Percentiles rank a stretch among this genome's conserved stretches.
phyloP scores from a whole-genome alignment of 2,113 vertebrate species.

The Lagopus muta region DNA sequence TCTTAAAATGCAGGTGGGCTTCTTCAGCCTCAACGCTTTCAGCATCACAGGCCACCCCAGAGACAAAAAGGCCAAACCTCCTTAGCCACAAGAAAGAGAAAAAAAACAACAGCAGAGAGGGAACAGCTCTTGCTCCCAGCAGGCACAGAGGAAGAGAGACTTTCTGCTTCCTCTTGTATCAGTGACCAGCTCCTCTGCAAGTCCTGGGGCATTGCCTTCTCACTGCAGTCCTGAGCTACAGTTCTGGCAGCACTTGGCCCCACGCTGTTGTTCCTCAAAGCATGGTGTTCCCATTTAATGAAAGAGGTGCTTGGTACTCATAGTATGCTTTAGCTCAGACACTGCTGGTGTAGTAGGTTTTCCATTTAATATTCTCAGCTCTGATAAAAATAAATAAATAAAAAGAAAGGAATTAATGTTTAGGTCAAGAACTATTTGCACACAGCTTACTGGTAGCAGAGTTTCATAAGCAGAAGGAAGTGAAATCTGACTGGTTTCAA shows the following conservation, averaged over 20 bases:
- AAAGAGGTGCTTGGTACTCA: background rate
- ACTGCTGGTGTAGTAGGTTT: background rate
- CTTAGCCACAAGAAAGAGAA: background rate
- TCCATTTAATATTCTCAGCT: background rate
- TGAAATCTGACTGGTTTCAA: background rate
- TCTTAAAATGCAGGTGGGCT: background rate
- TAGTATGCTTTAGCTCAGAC: background rate
- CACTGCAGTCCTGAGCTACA: background rate
- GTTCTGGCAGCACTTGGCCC: background rate
- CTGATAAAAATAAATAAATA: background rate
- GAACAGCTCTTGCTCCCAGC: background rate
- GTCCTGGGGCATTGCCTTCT: background rate
- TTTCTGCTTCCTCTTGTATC: background rate
- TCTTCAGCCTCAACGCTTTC: background rate
- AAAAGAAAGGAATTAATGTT: background rate
- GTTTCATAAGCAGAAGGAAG: background rate
- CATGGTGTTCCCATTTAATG: background rate
- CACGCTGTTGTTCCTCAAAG: background rate
- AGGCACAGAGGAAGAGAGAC: background rate
- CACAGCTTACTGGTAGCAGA: fast-evolving
- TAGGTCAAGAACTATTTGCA: background rate
- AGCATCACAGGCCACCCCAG: background rate
- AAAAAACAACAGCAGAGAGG: background rate
- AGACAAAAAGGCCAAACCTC: background rate
- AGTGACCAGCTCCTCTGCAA: background rate